Base-by-base conservation (phyloP, 2,113 vertebrate genomes). In the Notarius quadriscutis region DNA sequence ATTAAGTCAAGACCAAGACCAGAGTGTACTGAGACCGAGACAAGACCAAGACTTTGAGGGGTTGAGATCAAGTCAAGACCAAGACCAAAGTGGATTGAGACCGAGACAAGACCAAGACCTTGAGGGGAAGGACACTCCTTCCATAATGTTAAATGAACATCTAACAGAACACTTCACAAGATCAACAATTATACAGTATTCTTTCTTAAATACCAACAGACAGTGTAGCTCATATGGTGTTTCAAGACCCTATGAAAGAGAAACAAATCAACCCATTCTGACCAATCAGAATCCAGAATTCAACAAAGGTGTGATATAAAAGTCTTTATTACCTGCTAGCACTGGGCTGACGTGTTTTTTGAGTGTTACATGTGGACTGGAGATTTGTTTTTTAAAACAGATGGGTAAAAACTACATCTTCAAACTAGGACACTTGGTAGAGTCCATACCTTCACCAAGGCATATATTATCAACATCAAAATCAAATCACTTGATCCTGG, bases 281-380 rank as follows among this genome's bases (percentile, higher is more conserved):
- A 80, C 77, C 77, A 80, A 30, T 78, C 51, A 55, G 50, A 55
- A 55, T 58, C 7, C 53, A 80, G 78, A 34, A 30, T 80, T 53
- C 0, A 1, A 53, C 2, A 22, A 15, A 48, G 30, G 8, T 7
- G 30, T 17, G 20, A 11, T 41, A 10, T 48, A 51, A n/a, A n/a
- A 53, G n/a, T 2, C 10, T 69, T 71, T 71, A 71, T 15, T 34
- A 17, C 6, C 0, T 71, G 22, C 14, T 34, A 71, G n/a, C 5
- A 34, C 67, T 22, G 27, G 6, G 5, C 12, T 17, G 6, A 17
- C 0, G 15, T 18, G 30, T 7, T 15, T 69, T 30, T 2, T 17
- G 12, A 27, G 2, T 0, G 18, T 67, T 63, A 17, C 20, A 22
- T 25, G 60, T 63, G 18, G 6, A 63, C 60, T 63, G 60, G 22